A percentile compares a stretch with the other conserved stretches of the same genome.
Evolutionary conservation across 2,888 invertebrate genomes (phyloP).

Genomic region (Eumacrocentrus americanus): DNA sequence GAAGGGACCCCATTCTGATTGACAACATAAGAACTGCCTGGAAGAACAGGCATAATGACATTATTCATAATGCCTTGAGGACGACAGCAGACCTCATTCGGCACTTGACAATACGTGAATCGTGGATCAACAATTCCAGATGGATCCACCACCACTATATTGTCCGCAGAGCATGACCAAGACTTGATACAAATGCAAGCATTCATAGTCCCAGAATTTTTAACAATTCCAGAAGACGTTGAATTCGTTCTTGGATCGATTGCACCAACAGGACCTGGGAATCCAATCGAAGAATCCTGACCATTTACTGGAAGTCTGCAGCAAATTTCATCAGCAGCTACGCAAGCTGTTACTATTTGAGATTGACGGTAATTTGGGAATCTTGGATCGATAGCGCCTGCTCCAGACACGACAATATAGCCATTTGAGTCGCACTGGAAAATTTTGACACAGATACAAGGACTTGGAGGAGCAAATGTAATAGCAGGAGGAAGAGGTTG

Average conservation of each 20-base stretch:
- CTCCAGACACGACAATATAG: conserved; percentile 37
- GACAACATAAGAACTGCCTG: not conserved
- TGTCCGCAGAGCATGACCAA: conserved; percentile 44
- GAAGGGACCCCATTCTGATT: conserved; percentile 22
- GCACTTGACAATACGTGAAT: conserved; percentile 49
- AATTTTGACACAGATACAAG: conserved; percentile 15
- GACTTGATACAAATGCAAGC: conserved; percentile 51
- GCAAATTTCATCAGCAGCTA: conserved; percentile 39
- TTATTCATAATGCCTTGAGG: conserved; percentile 31
- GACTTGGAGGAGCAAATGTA: conserved; percentile 12
- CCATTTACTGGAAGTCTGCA: conserved; percentile 73
- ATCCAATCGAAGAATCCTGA: conserved; percentile 61
- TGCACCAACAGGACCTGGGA: conserved; percentile 58
- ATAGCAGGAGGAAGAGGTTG: not conserved
- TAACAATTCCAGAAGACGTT: conserved; percentile 54
- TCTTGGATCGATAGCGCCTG: conserved; percentile 46
- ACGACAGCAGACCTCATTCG: conserved; percentile 54
- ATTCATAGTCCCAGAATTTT: conserved; percentile 45
- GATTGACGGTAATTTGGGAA: conserved; percentile 40
- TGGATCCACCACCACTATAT: conserved; percentile 35
- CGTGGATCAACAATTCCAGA: conserved; percentile 52
- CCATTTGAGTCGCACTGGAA: conserved; percentile 41
- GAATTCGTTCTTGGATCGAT: conserved; percentile 17
- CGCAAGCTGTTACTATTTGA: conserved; percentile 33
- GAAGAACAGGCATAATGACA: not conserved